A percentile compares a stretch with the other conserved stretches of the same genome.
phyloP scores from a whole-genome alignment of 2,113 vertebrate species.

The Apteryx mantelli region DNA sequence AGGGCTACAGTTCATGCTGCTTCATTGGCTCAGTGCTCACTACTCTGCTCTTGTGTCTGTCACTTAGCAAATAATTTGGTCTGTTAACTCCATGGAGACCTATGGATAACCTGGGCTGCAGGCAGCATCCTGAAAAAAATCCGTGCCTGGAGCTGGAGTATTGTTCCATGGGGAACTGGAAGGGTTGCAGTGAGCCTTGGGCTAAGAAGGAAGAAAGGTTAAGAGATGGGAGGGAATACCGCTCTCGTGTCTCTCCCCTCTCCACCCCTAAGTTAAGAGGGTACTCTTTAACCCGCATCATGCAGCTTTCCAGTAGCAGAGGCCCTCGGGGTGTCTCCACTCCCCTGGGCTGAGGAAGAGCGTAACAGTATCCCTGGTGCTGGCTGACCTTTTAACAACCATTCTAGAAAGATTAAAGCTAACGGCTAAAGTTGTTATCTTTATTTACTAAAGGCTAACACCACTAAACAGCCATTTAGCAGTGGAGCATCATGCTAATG shows the following conservation, averaged over 20 bases:
- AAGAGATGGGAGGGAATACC: background rate
- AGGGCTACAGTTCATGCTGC: background rate
- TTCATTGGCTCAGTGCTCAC: fast-evolving
- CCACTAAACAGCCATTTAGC: background rate
- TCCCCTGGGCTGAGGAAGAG: background rate
- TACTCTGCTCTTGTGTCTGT: background rate
- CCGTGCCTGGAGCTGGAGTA: background rate
- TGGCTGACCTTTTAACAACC: background rate
- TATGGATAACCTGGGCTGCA: fast-evolving
- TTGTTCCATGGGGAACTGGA: background rate
- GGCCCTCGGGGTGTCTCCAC: background rate
- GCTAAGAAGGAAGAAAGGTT: background rate
- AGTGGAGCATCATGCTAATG: background rate
- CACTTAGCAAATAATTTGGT: fast-evolving
- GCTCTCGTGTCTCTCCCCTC: background rate
- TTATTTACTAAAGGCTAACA: background rate
- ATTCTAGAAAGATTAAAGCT: background rate
- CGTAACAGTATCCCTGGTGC: background rate
- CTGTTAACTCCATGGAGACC: background rate
- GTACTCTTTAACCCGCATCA: too few species aligned
- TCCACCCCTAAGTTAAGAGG: background rate
- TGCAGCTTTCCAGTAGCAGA: background rate
- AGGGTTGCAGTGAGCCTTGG: background rate
- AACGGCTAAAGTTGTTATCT: background rate
- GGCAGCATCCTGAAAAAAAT: background rate